phyloP scores from a whole-genome alignment of 1,140 invertebrate genomes.

The Lordiphosa clarofinis region DNA sequence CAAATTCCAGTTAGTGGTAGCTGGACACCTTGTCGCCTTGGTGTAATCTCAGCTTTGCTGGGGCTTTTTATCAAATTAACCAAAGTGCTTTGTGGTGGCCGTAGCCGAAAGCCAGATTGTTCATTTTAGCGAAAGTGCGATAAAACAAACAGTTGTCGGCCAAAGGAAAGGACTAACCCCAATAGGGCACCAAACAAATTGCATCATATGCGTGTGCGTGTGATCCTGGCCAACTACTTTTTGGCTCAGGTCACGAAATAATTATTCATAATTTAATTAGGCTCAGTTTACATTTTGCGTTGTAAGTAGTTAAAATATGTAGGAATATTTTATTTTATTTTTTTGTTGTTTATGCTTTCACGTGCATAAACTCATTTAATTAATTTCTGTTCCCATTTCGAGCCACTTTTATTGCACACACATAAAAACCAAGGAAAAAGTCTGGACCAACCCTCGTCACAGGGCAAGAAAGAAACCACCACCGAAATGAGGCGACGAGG shows the following conservation, averaged over 20 bases:
- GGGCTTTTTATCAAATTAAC: conserved; percentile 79
- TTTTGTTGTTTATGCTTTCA: conserved; percentile 39
- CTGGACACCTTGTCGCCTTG: conserved; percentile 42
- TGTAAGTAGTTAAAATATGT: conserved; percentile 23
- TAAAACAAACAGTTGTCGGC: conserved; percentile 72
- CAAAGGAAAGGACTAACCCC: conserved; percentile 4
- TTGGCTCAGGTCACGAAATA: conserved; percentile 42
- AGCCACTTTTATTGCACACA: conserved; percentile 9
- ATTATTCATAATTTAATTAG: conserved; percentile 80
- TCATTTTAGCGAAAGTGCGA: conserved; percentile 77
- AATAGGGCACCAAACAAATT: conserved; percentile 70
- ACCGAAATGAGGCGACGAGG: conserved; percentile 17
- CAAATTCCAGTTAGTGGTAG: conserved; percentile 20
- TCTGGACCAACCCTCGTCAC: conserved; percentile 19
- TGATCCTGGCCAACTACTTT: conserved; percentile 51
- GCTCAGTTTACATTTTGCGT: conserved; percentile 71
- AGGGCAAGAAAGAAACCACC: conserved; percentile 31
- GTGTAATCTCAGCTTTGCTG: conserved; percentile 65
- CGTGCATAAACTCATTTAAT: conserved; percentile 79
- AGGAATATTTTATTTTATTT: conserved; percentile 25
- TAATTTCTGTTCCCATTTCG: conserved; percentile 36
- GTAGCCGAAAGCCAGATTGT: conserved; percentile 34
- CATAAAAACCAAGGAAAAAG: conserved; percentile 11
- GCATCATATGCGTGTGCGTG: conserved; percentile 66
- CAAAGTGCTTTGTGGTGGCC: conserved; percentile 53